phyloP scores from a whole-genome alignment of 2,797 vertebrate genomes.

The Hemibagrus guttatus region DNA sequence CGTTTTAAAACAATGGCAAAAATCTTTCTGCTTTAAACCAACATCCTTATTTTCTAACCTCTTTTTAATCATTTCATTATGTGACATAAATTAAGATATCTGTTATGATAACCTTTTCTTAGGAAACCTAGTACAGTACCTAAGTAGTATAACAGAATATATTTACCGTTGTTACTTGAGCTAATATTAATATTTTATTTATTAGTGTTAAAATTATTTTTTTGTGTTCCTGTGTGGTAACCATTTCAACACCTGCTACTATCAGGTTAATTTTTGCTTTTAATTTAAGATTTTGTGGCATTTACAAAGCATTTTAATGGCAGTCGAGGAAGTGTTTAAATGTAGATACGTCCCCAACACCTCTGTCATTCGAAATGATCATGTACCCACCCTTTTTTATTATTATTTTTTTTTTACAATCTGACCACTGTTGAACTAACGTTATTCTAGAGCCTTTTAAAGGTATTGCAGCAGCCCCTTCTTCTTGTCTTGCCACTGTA shows the following conservation, averaged over 20 bases:
- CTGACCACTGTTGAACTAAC: constrained; percentile 12
- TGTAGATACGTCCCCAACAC: neutral
- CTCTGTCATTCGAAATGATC: neutral
- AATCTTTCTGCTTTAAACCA: neutral
- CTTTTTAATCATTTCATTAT: neutral
- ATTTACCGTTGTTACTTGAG: neutral
- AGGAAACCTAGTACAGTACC: too few relatives aligned
- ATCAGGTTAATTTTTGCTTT: neutral
- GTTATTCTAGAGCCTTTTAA: constrained; percentile 12
- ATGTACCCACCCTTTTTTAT: too few relatives aligned
- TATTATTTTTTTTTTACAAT: too few relatives aligned
- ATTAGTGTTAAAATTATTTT: neutral
- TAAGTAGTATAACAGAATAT: neutral
- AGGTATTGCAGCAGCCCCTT: constrained; percentile 4
- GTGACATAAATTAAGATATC: neutral
- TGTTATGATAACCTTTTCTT: neutral
- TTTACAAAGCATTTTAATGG: neutral
- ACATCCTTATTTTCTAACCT: neutral
- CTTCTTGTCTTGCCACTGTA: neutral
- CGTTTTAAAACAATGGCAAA: too few relatives aligned
- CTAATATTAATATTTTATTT: neutral
- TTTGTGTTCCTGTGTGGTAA: neutral
- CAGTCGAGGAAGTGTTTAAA: neutral
- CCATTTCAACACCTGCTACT: neutral
- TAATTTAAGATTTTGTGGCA: neutral